Base-by-base conservation (phyloP, 2,113 vertebrate genomes). In the Cryptomyrus ogoouensis region DNA sequence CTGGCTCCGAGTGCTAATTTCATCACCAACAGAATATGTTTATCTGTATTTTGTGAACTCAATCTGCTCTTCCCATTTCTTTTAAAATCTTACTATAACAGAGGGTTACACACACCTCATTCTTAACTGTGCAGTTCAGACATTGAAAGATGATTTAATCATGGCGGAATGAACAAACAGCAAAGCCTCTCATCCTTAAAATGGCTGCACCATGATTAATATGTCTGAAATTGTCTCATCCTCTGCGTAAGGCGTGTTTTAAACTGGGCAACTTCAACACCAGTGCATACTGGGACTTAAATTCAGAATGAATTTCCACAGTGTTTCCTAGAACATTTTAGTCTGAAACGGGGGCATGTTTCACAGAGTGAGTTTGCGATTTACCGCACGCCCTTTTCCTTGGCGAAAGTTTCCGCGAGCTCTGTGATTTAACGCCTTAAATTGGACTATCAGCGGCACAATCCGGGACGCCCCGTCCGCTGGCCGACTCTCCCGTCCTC, bases 241-340 rank as follows among this genome's bases (percentile, higher is more conserved):
- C 85, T 87, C n/a, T 31, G 27, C 2, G 35, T 87, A 87, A 53
- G 85, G 85, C 17, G 15, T 35, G 47, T 27, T 87, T 49, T 35
- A 19, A 84, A 84, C 7, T 84, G 84, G 84, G 84, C 7, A 15
- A 52, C 46, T 53, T 87, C 27, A 31, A 53, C n/a, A 35, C 17
- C 85, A 53, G 31, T 56, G 83, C 83, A 84, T 84, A 84, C 83
- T 46, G 74, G 21, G 21, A 84, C 44, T 44, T 84, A 46, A 84
- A 27, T 87, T 53, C 50, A 39, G 17, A 17, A 87, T 56, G 24
- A 35, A 56, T 87, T 87, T 87, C 50, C 49, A 53, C 85, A 84
- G 83, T 84, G 83, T 84, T 47, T 84, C 46, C 83, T 84, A 24
- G 83, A 84, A 39, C 31, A 80, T 80, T 80, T 80, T n/a, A 84